Conservation (phyloP, 2,797 vertebrate genomes). For the Eulemur albifrons region DNA sequence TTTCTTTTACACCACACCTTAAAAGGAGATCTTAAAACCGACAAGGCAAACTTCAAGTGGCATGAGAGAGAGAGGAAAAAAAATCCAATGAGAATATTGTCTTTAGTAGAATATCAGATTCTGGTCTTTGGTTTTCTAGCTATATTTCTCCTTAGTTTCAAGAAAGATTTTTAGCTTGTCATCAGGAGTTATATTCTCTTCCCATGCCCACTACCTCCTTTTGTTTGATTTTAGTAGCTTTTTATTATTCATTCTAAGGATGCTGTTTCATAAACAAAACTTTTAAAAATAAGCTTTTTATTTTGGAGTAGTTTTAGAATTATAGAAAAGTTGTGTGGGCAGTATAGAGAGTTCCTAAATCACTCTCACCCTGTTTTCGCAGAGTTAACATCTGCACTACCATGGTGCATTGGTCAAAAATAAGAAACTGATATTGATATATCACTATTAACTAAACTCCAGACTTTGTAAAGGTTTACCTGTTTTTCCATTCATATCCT, state of each 20-base stretch:
- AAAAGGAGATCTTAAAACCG: not conserved
- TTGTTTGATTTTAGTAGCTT: not conserved
- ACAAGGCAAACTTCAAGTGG: not conserved
- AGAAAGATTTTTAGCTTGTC: not conserved
- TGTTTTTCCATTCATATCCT: not conserved
- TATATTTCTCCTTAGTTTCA: not conserved
- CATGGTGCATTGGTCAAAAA: not conserved
- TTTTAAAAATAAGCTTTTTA: not conserved
- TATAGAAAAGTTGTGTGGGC: not conserved
- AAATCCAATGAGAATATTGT: not conserved
- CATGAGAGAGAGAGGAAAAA: not conserved
- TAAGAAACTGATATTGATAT: not conserved
- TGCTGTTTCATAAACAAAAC: not conserved
- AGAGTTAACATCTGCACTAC: not conserved
- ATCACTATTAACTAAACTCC: not conserved
- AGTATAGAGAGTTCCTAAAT: not conserved
- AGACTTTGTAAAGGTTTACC: not conserved
- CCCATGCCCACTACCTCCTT: not conserved
- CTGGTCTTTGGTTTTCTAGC: not conserved
- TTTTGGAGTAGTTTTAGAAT: slow-evolving; percentile 11
- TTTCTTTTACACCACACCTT: not conserved
- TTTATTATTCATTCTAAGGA: slow-evolving; percentile 7
- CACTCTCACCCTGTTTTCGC: not conserved
- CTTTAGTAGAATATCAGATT: not conserved
- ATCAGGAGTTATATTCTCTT: not conserved